phyloP scores from a whole-genome alignment of 30 jellyfish, hydroid and myxozoan genomes.

The Hydractinia echinata region DNA sequence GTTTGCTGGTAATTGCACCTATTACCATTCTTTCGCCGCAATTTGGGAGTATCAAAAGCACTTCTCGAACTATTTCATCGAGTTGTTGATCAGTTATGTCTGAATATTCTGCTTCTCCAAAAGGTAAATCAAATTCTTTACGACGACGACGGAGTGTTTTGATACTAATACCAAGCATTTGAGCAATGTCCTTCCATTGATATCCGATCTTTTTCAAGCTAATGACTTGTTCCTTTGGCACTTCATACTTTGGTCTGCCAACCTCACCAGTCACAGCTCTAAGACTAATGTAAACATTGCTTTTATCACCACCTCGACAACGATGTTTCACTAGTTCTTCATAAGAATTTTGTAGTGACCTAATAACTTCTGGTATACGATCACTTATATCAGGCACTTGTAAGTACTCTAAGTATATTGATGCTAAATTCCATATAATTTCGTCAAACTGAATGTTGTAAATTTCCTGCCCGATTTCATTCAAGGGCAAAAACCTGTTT shows the following conservation, averaged over 20 bases:
- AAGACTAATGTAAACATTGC: too few species aligned
- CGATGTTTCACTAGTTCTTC: background rate
- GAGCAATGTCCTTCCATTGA: background rate
- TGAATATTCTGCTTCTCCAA: background rate
- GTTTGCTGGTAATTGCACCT: background rate
- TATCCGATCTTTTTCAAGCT: background rate
- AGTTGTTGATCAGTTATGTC: background rate
- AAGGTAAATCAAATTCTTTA: background rate
- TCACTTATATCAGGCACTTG: background rate
- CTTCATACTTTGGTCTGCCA: conserved; percentile 5
- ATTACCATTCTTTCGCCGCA: background rate
- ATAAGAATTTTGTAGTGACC: background rate
- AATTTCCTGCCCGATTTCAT: too few species aligned
- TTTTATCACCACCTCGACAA: too few species aligned
- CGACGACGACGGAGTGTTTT: conserved; percentile 4
- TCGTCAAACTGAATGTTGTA: background rate
- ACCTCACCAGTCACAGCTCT: background rate
- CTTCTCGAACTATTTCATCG: background rate
- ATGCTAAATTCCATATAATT: background rate
- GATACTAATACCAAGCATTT: background rate
- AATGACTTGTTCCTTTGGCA: background rate
- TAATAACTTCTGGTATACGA: background rate
- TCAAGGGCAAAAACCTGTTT: too few species aligned
- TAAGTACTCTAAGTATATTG: background rate
- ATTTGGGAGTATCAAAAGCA: background rate